Conservation (phyloP, 1,140 invertebrate genomes). For the Eulimnadia texana region DNA sequence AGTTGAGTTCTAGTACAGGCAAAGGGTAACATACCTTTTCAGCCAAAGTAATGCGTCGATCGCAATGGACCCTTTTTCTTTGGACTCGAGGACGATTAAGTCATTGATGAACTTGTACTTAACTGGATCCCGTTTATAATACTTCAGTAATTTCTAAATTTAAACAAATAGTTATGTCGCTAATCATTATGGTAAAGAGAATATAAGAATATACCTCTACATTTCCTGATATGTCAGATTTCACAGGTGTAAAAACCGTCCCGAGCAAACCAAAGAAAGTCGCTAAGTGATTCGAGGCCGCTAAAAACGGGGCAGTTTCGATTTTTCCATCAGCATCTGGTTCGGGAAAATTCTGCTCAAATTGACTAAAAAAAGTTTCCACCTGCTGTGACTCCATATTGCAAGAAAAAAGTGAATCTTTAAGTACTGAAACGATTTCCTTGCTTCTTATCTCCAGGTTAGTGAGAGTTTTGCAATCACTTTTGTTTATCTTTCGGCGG, state of each 20-base stretch:
- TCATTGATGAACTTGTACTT: slow-evolving; percentile 44
- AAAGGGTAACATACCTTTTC: slow-evolving; percentile 37
- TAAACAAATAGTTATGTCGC: slow-evolving; percentile 19
- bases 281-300: slow-evolving; percentile 42
- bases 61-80: slow-evolving; percentile 32
- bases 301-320: slow-evolving; percentile 42
- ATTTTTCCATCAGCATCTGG: slow-evolving; percentile 36
- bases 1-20: slow-evolving; percentile 7
- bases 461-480: no score
- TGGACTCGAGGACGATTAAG: slow-evolving; percentile 42
- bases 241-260: slow-evolving; percentile 50
- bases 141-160: slow-evolving; percentile 39
- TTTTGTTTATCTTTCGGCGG: no score
- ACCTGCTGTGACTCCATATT: background rate
- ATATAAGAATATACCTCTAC: slow-evolving; percentile 42
- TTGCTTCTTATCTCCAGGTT: no score
- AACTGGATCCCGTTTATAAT: slow-evolving; percentile 35
- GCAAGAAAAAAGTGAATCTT: background rate
- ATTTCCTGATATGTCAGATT: slow-evolving; percentile 55
- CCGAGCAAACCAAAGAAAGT: slow-evolving; percentile 47
- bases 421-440: background rate
- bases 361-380: slow-evolving; percentile 11
- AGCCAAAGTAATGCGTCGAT: slow-evolving; percentile 49
- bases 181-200: slow-evolving; percentile 8
- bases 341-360: slow-evolving; percentile 8